Conservation (phyloP, 2,113 vertebrate genomes). For the Dromiciops gliroides region DNA sequence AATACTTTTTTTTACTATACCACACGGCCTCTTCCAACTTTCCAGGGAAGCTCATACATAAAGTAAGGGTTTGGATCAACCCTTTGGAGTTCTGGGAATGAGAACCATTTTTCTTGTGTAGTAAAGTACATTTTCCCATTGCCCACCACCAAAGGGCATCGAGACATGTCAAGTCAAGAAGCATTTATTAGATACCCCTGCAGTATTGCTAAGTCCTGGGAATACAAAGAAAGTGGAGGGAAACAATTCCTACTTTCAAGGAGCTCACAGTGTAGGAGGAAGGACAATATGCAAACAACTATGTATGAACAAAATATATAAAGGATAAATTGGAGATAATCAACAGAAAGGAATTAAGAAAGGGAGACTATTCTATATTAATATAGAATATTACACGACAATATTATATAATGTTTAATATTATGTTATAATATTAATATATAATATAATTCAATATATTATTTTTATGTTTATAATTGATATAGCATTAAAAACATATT, state of each 20-base stretch:
- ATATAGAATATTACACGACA: too few relatives aligned
- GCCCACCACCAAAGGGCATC: neutral
- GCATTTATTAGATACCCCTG: neutral
- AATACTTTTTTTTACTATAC: neutral
- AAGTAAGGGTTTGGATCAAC: neutral
- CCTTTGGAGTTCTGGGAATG: neutral
- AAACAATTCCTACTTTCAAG: neutral
- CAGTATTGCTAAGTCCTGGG: neutral
- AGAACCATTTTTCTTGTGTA: neutral
- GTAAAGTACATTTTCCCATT: neutral
- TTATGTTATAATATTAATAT: too few relatives aligned
- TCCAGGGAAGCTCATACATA: neutral
- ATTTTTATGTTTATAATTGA: too few relatives aligned
- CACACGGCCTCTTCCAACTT: neutral
- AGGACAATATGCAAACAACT: neutral
- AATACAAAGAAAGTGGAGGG: neutral
- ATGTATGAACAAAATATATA: neutral
- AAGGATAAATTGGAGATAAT: neutral
- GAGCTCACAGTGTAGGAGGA: neutral
- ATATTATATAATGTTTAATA: too few relatives aligned
- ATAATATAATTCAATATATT: too few relatives aligned
- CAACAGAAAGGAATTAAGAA: neutral
- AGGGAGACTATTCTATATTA: too few relatives aligned
- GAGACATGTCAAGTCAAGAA: neutral
- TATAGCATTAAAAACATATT: neutral